These are phyloP conservation scores for Columbina picui DNA, from an alignment of 2,113 vertebrate species.

Conservation along the genomic window DNA sequence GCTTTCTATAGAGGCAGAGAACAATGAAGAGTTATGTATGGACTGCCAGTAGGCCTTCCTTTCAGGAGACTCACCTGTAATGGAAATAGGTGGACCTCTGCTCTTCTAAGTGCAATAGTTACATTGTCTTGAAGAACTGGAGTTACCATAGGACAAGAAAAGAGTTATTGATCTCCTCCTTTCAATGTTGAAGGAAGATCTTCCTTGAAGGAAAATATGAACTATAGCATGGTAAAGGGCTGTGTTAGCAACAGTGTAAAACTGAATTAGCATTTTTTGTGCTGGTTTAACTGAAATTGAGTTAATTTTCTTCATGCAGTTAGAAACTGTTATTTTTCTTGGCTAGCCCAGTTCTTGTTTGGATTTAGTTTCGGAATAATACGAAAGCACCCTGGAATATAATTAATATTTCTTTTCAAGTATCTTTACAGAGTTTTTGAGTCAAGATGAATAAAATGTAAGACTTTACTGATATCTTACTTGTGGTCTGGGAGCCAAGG, in stretches of 20 bases:
- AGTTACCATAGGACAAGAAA: neutral
- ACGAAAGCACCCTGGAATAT: no score
- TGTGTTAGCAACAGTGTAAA: neutral
- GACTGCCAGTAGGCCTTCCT: neutral
- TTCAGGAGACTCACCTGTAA: neutral
- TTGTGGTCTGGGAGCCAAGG: no score
- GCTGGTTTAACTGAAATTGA: no score
- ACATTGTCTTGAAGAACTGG: neutral
- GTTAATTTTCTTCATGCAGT: no score
- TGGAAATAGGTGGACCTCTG: neutral
- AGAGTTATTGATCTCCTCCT: neutral
- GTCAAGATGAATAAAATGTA: no score
- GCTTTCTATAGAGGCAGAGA: neutral
- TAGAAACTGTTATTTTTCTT: no score
- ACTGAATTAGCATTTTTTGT: neutral
- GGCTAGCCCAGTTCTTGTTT: no score
- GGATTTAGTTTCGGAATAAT: no score
- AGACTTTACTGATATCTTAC: no score
- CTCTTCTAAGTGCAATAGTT: neutral
- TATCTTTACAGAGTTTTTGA: no score
- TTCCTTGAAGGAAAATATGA: neutral
- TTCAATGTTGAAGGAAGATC: conserved; percentile 19
- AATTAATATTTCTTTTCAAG: no score
- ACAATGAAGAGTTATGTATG: neutral
- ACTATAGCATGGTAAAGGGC: neutral